phyloP scores from a whole-genome alignment of 2,888 invertebrate genomes.

The Temnothorax unifasciatus region DNA sequence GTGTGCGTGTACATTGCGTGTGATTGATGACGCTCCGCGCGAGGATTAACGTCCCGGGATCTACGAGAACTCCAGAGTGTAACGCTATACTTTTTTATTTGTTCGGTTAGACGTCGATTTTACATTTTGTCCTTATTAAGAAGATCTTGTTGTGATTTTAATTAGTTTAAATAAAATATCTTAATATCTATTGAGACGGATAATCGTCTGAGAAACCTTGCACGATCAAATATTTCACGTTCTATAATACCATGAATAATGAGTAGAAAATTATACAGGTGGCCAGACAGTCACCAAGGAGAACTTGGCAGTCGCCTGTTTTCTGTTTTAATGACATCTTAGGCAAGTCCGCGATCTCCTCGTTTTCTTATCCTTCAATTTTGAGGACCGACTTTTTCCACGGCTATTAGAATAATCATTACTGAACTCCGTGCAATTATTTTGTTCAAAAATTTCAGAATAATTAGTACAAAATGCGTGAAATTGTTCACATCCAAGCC shows the following conservation, averaged over 20 bases:
- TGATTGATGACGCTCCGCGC: conserved; percentile 29
- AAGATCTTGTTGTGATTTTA: conserved; percentile 40
- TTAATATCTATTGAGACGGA: conserved; percentile 22
- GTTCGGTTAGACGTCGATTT: conserved; percentile 41
- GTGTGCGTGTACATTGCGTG: conserved; percentile 41
- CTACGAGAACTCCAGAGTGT: conserved; percentile 22
- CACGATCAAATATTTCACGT: neutral
- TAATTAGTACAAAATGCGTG: conserved; percentile 89
- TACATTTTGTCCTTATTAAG: conserved; percentile 37
- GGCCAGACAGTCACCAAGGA: conserved; percentile 54
- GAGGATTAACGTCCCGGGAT: conserved; percentile 13
- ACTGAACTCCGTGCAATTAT: neutral
- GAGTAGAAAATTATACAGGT: conserved; percentile 4
- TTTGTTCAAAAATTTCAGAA: neutral
- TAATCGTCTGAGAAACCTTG: neutral
- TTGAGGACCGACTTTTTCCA: neutral
- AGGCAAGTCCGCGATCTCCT: conserved; percentile 29
- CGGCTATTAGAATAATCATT: neutral
- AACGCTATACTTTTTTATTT: conserved; percentile 50
- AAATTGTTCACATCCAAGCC: conserved; percentile 93
- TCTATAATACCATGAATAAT: too few species aligned
- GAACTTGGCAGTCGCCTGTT: conserved; percentile 65
- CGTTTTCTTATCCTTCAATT: conserved; percentile 20
- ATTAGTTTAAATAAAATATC: conserved; percentile 53
- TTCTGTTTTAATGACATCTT: conserved; percentile 67